Evolutionary conservation across 64 coral and sea anemone genomes (phyloP), one percentile per base, ranked within the genome.

Genomic region (Anthopleura sola): DNA sequence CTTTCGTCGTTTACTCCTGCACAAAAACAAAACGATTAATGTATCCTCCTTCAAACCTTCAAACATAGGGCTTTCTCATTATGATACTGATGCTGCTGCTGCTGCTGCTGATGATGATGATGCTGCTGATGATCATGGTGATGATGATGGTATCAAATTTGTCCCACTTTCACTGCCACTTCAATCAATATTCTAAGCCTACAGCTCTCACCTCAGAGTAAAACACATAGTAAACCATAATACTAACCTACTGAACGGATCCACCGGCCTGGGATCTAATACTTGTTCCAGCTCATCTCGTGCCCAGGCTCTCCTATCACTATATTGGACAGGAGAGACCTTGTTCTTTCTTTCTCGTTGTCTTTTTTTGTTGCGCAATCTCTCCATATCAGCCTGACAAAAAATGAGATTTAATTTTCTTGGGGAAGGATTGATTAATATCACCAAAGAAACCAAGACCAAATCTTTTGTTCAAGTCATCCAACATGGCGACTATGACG

Each of bases 361-460:
- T 85, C 97, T 76, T 77, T 95, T 93, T 84, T 99, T 99, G 54
- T 99, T 99, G 31, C 91, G 85, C 85, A 90, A 90, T 69, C 97
- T 88, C 89, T 99, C 93, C 51, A 95, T 89, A 38, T 94, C 97
- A 60, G 97, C 87, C 88, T 91, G 49, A 39, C 2, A 24, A 75
- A 19, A 75, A 48, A 38, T 44, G 40, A 44, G 9, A 44, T 44
- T 44, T 44, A 44, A 44, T 44, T 44, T 8, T 44, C 40, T 44
- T 44, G 40, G 9, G n/a, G n/a, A n/a, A n/a, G n/a, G 40, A 44
- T 44, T 44, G 40, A 44, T 3, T 44, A 8, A 44, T 44, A 44
- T 44, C 9, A 44, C 40, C 4, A 44, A 3, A 44, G 40, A 44
- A 3, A 44, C 40, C 40, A 44, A 44, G 40, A 44, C 40, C 40